Conservation (phyloP, 2,113 vertebrate genomes). For the Struthidea cinerea region DNA sequence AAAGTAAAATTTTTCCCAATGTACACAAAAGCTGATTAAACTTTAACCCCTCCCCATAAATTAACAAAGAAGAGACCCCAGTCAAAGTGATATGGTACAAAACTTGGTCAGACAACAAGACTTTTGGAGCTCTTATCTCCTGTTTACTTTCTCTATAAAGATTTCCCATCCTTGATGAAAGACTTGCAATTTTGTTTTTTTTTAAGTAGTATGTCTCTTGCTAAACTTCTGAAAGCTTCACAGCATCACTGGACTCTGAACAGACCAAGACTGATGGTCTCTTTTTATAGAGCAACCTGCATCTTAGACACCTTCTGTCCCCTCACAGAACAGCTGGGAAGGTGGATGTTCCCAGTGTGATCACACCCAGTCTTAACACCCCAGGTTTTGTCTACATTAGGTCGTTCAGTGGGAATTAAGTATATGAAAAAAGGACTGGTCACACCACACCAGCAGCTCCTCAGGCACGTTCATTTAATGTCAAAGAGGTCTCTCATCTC, state of each 20-base stretch:
- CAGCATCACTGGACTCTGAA: accelerated
- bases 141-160: not conserved
- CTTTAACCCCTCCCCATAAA: not conserved
- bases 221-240: not conserved
- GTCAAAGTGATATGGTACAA: not conserved
- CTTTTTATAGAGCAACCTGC: not conserved
- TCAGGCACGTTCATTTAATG: not conserved
- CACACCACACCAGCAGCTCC: not conserved
- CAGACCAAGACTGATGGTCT: not conserved
- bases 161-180: not conserved
- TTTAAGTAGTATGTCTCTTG: not conserved
- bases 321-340: not conserved
- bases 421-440: not conserved
- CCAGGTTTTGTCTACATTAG: not conserved
- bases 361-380: not conserved
- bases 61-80: not conserved
- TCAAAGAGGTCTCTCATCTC: not conserved
- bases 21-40: not conserved
- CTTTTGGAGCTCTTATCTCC: not conserved
- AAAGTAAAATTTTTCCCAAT: not conserved
- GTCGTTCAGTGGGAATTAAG: not conserved
- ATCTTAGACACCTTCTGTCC: not conserved
- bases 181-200: not conserved
- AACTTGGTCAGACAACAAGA: not conserved
- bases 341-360: not conserved